A percentile compares a stretch with the other conserved stretches of the same genome.
Conservation (phyloP, 2,797 vertebrate genomes). For the Spinibarbus caldwelli region DNA sequence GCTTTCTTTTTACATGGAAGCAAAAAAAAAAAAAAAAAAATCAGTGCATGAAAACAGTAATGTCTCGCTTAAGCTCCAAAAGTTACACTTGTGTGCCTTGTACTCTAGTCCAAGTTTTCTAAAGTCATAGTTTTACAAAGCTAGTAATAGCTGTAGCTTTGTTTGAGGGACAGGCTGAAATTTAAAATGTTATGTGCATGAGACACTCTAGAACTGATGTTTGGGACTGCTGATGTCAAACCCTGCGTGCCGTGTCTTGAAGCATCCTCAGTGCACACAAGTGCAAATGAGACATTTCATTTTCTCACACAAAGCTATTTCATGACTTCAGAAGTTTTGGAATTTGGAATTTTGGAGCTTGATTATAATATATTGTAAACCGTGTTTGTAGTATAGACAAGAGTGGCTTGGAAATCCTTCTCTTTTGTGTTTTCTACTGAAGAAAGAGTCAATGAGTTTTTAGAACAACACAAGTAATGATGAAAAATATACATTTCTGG, state of each 20-base stretch:
- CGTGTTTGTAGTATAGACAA: neutral
- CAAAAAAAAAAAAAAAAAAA: neutral
- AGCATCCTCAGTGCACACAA: neutral
- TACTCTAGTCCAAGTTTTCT: neutral
- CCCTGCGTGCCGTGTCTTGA: neutral
- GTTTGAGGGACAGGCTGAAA: neutral
- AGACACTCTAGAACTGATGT: too few species aligned
- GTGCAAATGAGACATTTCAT: neutral
- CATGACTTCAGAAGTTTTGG: neutral
- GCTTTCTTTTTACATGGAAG: neutral
- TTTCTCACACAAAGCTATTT: neutral
- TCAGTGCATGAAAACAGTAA: neutral
- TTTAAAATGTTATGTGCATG: neutral
- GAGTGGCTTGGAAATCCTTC: neutral
- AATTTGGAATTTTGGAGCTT: neutral
- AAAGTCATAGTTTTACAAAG: neutral
- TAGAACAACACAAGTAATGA: neutral
- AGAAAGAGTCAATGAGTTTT: neutral
- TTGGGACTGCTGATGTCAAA: neutral
- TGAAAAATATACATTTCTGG: rapidly evolving
- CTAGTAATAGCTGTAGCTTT: neutral
- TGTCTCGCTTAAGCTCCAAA: neutral
- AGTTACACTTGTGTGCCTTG: neutral
- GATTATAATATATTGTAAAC: neutral
- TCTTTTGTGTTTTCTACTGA: neutral